Evolutionary conservation across 2,113 vertebrate species (phyloP).

Genomic region (Vombatus ursinus): DNA sequence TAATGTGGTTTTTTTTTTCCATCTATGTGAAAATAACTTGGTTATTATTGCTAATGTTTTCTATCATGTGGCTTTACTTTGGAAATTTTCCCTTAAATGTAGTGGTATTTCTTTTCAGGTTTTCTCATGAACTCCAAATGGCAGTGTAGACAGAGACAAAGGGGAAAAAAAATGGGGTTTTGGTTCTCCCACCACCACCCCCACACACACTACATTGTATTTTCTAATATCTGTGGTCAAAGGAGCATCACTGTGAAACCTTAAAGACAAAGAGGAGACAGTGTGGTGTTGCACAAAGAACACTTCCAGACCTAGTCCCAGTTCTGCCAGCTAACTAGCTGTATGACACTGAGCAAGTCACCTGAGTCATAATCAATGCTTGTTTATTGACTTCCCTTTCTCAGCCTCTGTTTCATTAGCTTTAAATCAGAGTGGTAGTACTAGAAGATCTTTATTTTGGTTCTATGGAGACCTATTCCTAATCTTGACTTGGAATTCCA

Average conservation of each 20-base stretch:
- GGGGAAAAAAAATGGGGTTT: background rate
- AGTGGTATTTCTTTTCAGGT: constrained; percentile 28
- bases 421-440: background rate
- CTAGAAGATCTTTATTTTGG: background rate
- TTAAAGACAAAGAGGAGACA: background rate
- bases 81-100: constrained; percentile 48
- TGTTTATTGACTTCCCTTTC: background rate
- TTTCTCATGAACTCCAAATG: constrained; percentile 49
- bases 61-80: constrained; percentile 55
- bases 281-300: no score
- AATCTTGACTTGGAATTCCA: constrained; percentile 44
- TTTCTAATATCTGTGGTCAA: constrained; percentile 15
- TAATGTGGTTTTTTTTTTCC: background rate
- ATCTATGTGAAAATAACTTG: constrained; percentile 48
- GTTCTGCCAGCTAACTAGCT: background rate
- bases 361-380: background rate
- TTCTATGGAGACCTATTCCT: background rate
- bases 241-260: constrained; percentile 40
- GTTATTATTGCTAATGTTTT: constrained; percentile 3
- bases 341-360: background rate
- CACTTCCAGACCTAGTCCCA: background rate
- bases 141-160: constrained; percentile 5
- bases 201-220: background rate
- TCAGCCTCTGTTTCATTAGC: background rate
- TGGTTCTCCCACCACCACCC: background rate